Evolutionary conservation across 2,113 vertebrate genomes (phyloP).

Genomic region (Halichoerus grypus): DNA sequence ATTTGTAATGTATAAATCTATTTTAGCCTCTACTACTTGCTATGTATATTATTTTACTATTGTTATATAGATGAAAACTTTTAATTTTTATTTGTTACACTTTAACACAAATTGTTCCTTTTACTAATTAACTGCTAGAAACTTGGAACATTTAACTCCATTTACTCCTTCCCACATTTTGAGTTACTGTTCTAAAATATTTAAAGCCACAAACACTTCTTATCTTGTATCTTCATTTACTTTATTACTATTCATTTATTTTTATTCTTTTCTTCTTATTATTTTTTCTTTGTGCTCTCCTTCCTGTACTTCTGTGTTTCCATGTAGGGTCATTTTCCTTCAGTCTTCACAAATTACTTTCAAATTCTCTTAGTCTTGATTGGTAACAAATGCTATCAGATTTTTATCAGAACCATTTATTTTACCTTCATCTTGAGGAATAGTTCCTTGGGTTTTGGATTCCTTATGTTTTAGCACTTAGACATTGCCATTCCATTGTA

Average conservation of each 20-base stretch:
- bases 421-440: neutral
- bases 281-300: neutral
- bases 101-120: neutral
- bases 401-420: neutral
- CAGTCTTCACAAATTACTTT: neutral
- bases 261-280: neutral
- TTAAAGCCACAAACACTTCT: neutral
- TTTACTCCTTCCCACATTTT: neutral
- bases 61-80: neutral
- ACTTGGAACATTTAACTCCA: neutral
- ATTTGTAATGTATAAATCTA: neutral
- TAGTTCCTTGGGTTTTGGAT: neutral
- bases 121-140: neutral
- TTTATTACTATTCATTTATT: neutral
- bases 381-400: neutral
- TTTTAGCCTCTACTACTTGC: neutral
- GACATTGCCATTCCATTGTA: neutral
- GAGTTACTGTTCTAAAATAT: neutral
- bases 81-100: neutral
- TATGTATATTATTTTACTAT: neutral
- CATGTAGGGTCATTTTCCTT: neutral
- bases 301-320: neutral
- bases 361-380: neutral
- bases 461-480: neutral
- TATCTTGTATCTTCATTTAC: neutral